A percentile compares a stretch with the other conserved stretches of the same genome.
Conservation (phyloP, 2,113 vertebrate species). For the Hiodon tergisus region DNA sequence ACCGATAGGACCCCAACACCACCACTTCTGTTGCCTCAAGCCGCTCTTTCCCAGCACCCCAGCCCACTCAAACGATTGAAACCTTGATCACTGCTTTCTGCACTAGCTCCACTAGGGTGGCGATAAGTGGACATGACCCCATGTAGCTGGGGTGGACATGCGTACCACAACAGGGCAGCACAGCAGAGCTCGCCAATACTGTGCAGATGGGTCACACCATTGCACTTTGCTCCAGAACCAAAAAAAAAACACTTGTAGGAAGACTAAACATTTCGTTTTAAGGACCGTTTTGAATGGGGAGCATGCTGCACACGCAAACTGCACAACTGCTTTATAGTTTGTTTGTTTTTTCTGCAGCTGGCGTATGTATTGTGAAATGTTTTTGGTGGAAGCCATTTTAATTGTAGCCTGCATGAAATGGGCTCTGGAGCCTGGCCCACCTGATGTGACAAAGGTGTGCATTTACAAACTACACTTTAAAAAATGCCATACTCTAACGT, state of each 20-base stretch:
- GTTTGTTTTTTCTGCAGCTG: too few relatives aligned
- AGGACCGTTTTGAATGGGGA: too few relatives aligned
- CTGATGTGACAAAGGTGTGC: too few relatives aligned
- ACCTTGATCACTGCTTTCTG: background rate
- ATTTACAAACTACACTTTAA: too few relatives aligned
- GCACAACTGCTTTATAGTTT: background rate
- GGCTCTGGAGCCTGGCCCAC: too few relatives aligned
- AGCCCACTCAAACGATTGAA: background rate
- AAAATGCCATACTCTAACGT: too few relatives aligned
- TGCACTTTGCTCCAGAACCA: background rate
- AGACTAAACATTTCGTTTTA: background rate
- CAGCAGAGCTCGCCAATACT: background rate
- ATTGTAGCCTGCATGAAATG: too few relatives aligned
- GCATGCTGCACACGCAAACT: too few relatives aligned
- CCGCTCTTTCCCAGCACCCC: background rate
- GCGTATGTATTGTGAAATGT: too few relatives aligned
- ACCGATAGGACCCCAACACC: slow-evolving; percentile 30
- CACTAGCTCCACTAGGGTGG: background rate
- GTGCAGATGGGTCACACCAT: background rate
- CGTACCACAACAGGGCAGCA: background rate
- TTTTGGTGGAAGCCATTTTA: too few relatives aligned
- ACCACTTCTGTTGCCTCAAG: background rate
- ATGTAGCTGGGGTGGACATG: too few relatives aligned
- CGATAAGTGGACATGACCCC: background rate
- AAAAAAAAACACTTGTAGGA: background rate